Conservation (phyloP, 2,113 vertebrate species). For the Cephalopterus ornatus region DNA sequence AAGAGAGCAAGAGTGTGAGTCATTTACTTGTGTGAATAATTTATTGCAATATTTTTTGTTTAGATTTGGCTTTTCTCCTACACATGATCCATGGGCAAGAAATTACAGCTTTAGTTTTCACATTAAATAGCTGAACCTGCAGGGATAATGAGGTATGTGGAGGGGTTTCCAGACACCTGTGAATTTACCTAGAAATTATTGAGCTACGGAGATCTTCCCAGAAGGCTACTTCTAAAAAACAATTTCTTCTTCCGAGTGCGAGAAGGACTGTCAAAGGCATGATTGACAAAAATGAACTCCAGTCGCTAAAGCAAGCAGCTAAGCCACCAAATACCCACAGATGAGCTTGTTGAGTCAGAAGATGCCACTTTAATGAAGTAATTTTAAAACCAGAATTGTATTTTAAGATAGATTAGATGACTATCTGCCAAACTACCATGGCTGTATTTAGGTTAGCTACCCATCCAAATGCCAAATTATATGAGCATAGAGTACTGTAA, state of each 20-base stretch:
- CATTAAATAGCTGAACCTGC: neutral
- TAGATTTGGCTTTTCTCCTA: neutral
- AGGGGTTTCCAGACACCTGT: neutral
- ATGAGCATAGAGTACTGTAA: neutral
- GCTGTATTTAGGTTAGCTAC: conserved; percentile 18
- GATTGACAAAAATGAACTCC: neutral
- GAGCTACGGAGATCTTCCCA: neutral
- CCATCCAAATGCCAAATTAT: neutral
- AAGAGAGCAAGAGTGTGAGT: neutral
- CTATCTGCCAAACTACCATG: neutral
- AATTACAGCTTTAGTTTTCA: neutral
- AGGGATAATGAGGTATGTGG: neutral
- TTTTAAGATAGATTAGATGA: conserved; percentile 18
- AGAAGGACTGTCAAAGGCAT: neutral
- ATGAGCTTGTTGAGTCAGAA: conserved; percentile 15
- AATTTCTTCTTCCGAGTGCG: neutral
- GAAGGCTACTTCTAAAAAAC: neutral
- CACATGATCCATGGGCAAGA: neutral
- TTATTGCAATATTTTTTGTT: neutral
- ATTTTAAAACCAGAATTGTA: neutral
- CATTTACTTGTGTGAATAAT: neutral
- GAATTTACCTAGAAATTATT: neutral
- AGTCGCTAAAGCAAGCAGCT: neutral
- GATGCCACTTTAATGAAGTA: conserved; percentile 26
- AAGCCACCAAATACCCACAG: neutral